phyloP scores from a whole-genome alignment of 1,140 invertebrate species.

The Oedothorax gibbosus region DNA sequence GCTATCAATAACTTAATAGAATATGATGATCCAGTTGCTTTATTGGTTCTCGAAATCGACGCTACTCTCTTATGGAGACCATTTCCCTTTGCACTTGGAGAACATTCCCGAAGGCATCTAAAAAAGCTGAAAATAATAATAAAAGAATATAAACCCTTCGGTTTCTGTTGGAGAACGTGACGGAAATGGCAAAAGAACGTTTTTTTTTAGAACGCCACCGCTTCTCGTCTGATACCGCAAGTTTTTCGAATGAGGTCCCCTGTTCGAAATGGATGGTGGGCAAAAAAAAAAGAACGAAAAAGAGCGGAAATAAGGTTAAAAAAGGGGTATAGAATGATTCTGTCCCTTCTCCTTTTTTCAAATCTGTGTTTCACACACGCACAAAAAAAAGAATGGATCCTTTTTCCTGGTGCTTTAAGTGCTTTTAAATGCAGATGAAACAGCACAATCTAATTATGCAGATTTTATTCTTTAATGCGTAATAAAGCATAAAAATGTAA shows the following conservation, averaged over 20 bases:
- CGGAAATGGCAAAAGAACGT: constrained; percentile 35
- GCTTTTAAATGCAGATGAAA: constrained; percentile 58
- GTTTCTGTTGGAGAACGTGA: constrained; percentile 14
- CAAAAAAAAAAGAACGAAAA: constrained; percentile 18
- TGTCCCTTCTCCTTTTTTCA: too few relatives aligned
- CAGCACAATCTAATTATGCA: constrained; percentile 53
- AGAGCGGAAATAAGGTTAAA: neutral
- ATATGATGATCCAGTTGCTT: too few relatives aligned
- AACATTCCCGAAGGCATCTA: too few relatives aligned
- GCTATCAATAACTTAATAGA: too few relatives aligned
- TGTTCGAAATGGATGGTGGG: constrained; percentile 6
- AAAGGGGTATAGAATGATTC: neutral
- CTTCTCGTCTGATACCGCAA: constrained; percentile 51
- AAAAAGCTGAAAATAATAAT: too few relatives aligned
- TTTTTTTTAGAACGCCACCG: neutral
- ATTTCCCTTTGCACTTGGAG: too few relatives aligned
- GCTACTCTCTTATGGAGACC: too few relatives aligned
- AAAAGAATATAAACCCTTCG: neutral
- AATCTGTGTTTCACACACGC: too few relatives aligned
- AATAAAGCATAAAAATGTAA: constrained; percentile 51
- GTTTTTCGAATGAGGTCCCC: constrained; percentile 52
- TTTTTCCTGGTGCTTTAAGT: constrained; percentile 39
- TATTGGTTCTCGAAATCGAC: too few relatives aligned
- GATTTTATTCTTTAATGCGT: constrained; percentile 52
- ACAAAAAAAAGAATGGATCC: constrained; percentile 21